Evolutionary conservation across 2,113 vertebrate species (phyloP), one percentile per base, ranked within the genome.

Genomic region (Lontra canadensis): DNA sequence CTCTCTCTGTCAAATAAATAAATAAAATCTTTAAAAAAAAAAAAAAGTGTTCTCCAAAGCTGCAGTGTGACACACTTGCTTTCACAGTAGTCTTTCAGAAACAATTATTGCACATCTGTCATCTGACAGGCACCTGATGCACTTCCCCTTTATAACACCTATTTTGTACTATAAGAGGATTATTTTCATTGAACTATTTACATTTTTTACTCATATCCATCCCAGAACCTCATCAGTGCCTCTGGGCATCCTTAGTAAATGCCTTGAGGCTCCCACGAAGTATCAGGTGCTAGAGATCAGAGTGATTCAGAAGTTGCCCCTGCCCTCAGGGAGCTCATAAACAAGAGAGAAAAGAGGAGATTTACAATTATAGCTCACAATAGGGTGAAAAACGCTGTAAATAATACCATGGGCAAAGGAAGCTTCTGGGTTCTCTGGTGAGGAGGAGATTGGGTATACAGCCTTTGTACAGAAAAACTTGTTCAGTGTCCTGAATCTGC

Each of bases 241-340:
- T 94, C 79, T 69, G 29, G 57, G 44, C 14, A 44, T 76, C 47
- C 80, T 65, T 80, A 88, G n/a, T 91, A 31, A 93, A 47, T 79
- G 71, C 71, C 73, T 36, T 47, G 29, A 90, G 88, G 39, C 4
- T 3, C 49, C 61, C 49, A 65, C 17, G 26, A 97, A 85, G n/a
- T 55, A 39, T 7, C 26, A 92, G 59, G 11, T 55, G 20, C 12
- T 83, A 93, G 86, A 89, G 23, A 94, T 42, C 39, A 80, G 93
- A 93, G 91, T 65, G 26, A 95, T 42, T 92, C 84, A 96, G 42
- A 97, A 90, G 39, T 90, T 80, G 21, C 10, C 31, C 57, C 79
- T 96, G 49, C 36, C 44, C 7, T 90, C 23, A 82, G 67, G 39
- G 76, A 97, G 61, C 39, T 79, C 71, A 71, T 42, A 52, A 95